Percentiles rank a stretch among this genome's conserved stretches.
Conservation (phyloP, 2,888 invertebrate genomes). For the Epistrophella euchroma region DNA sequence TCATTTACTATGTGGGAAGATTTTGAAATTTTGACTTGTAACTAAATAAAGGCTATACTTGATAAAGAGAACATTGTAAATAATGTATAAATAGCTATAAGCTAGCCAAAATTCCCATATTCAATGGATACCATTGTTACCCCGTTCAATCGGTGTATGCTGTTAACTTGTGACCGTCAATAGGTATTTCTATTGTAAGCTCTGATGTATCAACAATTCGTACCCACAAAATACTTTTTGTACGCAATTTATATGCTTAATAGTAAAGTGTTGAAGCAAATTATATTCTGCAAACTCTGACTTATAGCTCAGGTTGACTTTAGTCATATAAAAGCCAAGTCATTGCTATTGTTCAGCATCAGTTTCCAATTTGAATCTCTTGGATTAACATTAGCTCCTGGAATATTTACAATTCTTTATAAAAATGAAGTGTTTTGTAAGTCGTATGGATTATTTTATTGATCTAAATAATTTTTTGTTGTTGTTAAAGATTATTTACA, state of each 20-base stretch:
- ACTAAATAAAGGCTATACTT: neutral
- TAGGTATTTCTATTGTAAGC: constrained; percentile 38
- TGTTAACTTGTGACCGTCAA: constrained; percentile 45
- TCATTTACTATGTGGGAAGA: constrained; percentile 1
- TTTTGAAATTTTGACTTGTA: constrained; percentile 57
- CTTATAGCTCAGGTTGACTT: constrained; percentile 37
- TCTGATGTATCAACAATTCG: constrained; percentile 18
- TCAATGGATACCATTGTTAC: constrained; percentile 70
- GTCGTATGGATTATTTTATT: constrained; percentile 27
- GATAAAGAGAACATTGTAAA: constrained; percentile 57
- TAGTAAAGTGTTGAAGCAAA: constrained; percentile 43
- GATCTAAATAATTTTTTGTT: neutral
- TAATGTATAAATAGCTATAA: constrained; percentile 25
- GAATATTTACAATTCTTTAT: neutral
- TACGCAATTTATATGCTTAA: constrained; percentile 53
- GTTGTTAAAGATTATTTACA: constrained; percentile 49
- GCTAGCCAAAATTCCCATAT: constrained; percentile 55
- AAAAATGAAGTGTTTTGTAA: constrained; percentile 66
- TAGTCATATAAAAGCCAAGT: constrained; percentile 56
- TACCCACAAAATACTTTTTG: constrained; percentile 41
- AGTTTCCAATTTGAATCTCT: constrained; percentile 57
- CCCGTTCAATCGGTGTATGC: constrained; percentile 39
- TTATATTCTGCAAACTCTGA: constrained; percentile 46
- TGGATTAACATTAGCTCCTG: constrained; percentile 53
- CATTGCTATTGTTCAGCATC: constrained; percentile 44